Evolutionary conservation across 2,113 vertebrate genomes (phyloP).

Genomic region (Tragulus kanchil): DNA sequence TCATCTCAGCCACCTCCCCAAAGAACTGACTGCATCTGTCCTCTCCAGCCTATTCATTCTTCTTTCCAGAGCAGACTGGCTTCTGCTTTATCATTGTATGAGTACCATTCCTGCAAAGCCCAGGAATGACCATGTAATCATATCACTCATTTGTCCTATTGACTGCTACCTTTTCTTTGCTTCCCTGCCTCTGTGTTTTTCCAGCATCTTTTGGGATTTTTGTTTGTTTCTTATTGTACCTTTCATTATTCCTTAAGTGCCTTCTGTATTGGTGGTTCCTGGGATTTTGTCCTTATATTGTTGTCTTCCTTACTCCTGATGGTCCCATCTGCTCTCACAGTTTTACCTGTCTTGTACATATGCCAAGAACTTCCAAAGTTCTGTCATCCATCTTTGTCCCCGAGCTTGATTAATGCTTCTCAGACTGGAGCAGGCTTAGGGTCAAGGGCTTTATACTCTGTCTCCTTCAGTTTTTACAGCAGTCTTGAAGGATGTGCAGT

Average conservation of each 20-base stretch:
- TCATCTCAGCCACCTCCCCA: neutral
- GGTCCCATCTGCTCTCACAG: neutral
- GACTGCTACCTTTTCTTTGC: neutral
- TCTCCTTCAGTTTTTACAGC: neutral
- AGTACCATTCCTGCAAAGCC: neutral
- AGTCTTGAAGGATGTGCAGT: neutral
- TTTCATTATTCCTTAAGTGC: neutral
- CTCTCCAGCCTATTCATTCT: neutral
- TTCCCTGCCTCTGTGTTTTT: neutral
- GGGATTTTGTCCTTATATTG: neutral
- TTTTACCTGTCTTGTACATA: neutral
- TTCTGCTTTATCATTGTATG: neutral
- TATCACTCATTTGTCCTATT: neutral
- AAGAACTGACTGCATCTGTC: neutral
- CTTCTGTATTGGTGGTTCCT: neutral
- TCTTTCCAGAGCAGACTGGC: neutral
- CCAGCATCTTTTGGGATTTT: neutral
- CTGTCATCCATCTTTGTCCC: neutral
- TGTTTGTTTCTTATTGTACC: neutral
- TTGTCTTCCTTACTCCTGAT: neutral
- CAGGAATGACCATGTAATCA: neutral
- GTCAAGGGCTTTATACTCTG: neutral
- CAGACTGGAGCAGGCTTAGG: neutral
- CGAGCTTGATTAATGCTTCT: neutral
- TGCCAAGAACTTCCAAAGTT: neutral